Percentiles rank a stretch among this genome's conserved stretches.
These are phyloP conservation scores for Leucophenga montana DNA, from an alignment of 2,888 invertebrate genomes.

Conservation along the genomic window DNA sequence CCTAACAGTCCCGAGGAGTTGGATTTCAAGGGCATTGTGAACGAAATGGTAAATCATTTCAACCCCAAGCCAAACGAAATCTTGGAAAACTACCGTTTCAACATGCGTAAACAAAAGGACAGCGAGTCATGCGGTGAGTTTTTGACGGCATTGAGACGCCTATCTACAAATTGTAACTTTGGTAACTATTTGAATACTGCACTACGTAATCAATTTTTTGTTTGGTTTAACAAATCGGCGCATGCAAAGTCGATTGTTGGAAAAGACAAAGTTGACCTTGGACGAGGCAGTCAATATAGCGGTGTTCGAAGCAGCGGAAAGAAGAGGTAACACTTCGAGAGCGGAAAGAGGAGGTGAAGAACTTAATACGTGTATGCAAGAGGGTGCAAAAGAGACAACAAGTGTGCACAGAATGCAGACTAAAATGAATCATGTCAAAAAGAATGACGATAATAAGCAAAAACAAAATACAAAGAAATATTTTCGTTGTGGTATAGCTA, in stretches of 20 bases:
- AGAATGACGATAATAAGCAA: neutral
- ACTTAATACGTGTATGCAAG: neutral
- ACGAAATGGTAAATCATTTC: too few relatives aligned
- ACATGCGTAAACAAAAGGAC: too few relatives aligned
- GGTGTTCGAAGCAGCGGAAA: slow-evolving; percentile 4
- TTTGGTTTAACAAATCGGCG: slow-evolving; percentile 4
- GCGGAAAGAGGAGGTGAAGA: too few relatives aligned
- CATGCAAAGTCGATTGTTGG: neutral
- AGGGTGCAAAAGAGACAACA: slow-evolving; percentile 7
- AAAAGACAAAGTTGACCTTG: slow-evolving; percentile 13
- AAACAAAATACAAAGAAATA: slow-evolving; percentile 28
- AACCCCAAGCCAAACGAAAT: too few relatives aligned
- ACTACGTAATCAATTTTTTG: slow-evolving; percentile 17
- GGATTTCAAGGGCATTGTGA: too few relatives aligned
- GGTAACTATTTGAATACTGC: slow-evolving; percentile 15
- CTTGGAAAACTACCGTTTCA: too few relatives aligned
- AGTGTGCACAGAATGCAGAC: neutral
- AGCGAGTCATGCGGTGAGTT: too few relatives aligned
- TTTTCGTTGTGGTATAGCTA: slow-evolving; percentile 33
- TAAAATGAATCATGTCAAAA: neutral
- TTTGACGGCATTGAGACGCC: too few relatives aligned
- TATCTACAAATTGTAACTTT: too few relatives aligned
- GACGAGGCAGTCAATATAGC: slow-evolving; percentile 20
- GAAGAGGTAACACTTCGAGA: too few relatives aligned
- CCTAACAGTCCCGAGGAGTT: too few relatives aligned